Conservation (phyloP, 1,140 invertebrate genomes). For the Drosophila ohnishii region DNA sequence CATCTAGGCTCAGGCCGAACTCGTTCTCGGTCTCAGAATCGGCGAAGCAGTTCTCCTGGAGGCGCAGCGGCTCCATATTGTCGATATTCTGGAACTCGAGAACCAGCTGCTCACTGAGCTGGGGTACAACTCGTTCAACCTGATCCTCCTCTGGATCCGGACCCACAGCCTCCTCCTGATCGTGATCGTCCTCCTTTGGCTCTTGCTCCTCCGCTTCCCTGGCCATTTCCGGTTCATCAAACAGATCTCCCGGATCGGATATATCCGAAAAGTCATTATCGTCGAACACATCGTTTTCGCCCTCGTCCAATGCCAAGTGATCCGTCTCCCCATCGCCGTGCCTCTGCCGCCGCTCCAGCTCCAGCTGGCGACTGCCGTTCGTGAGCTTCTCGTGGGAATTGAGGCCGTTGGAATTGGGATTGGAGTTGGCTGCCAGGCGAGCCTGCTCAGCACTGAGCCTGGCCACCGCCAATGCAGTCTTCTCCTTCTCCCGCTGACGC, state of each 20-base stretch:
- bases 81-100: conserved; percentile 74
- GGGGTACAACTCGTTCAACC: conserved; percentile 2
- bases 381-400: conserved; percentile 43
- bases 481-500: conserved; percentile 90
- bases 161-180: background rate
- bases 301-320: conserved; percentile 32
- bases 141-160: background rate
- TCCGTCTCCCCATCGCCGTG: conserved; percentile 40
- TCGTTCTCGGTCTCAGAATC: conserved; percentile 65
- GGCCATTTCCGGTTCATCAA: conserved; percentile 54
- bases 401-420: background rate
- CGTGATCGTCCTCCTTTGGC: background rate
- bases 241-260: conserved; percentile 79
- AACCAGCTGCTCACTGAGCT: conserved; percentile 58
- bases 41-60: conserved; percentile 79
- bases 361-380: conserved; percentile 58
- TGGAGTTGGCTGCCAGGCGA: conserved; percentile 40
- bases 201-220: conserved; percentile 33
- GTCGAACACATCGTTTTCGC: conserved; percentile 74
- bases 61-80: conserved; percentile 68
- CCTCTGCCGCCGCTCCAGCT: conserved; percentile 82
- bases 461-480: conserved; percentile 86
- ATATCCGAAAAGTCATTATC: conserved; percentile 82
- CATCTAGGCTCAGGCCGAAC: conserved; percentile 59
- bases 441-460: conserved; percentile 84